A percentile compares a stretch with the other conserved stretches of the same genome.
Evolutionary conservation across 2,113 vertebrate species (phyloP).

Genomic region (Podarcis cretensis): DNA sequence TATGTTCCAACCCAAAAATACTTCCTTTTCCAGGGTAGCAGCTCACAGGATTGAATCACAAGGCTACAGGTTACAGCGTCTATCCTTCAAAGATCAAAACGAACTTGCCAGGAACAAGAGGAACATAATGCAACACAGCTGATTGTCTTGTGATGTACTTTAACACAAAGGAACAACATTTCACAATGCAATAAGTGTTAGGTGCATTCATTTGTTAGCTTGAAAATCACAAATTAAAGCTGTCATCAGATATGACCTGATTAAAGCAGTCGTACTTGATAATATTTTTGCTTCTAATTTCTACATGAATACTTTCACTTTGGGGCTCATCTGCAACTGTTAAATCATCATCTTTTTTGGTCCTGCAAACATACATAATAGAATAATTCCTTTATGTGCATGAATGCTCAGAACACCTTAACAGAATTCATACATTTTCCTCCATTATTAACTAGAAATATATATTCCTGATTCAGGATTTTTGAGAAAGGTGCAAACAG

Average conservation of each 20-base stretch:
- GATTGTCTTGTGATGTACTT: not conserved
- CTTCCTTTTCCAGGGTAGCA: not conserved
- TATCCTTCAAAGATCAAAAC: not conserved
- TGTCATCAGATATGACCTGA: not conserved
- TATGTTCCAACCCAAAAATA: not conserved
- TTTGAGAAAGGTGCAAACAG: not conserved
- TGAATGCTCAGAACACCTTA: not conserved
- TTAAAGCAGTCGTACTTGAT: not conserved
- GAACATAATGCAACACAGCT: not conserved
- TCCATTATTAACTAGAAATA: not conserved
- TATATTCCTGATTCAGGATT: not conserved
- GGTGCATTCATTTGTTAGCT: not conserved
- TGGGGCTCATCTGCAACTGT: not conserved
- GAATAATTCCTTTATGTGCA: not conserved
- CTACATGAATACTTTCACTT: not conserved
- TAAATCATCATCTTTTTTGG: not conserved
- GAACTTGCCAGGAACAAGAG: not conserved
- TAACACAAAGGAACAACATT: not conserved
- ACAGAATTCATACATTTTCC: not conserved
- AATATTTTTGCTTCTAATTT: slow-evolving; percentile 5
- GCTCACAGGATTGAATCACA: not conserved
- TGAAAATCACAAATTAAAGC: not conserved
- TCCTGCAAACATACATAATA: not conserved
- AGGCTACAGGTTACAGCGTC: not conserved
- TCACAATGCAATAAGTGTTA: not conserved